Evolutionary conservation across 2,888 invertebrate species (phyloP), one percentile per base, ranked within the genome.

Genomic region (Abscondita cerata): DNA sequence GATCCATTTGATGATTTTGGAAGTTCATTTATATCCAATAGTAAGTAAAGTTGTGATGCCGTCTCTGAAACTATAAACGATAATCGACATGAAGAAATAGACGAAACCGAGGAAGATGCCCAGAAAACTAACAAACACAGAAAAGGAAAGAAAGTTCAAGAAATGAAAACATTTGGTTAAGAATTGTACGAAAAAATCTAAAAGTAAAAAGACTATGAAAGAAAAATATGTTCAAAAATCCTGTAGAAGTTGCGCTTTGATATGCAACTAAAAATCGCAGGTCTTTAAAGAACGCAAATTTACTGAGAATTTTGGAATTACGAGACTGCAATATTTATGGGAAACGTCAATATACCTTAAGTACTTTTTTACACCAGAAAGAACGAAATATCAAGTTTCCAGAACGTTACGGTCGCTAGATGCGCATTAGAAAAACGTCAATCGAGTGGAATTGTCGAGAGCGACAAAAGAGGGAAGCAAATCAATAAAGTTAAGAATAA

Each of bases 231-330:
- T n/a, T n/a, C n/a, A n/a, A 44, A 3, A 44, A 44, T 5, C 44
- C 18, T 44, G 44, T 44, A 44, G 4, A 13, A 11, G 8, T n/a
- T 44, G n/a, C 4, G 4, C 2, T n/a, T n/a, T n/a, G n/a, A n/a
- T n/a, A 48, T 48, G 48, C 18, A 48, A 19, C 48, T 20, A 48
- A 25, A 48, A 48, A 48, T 48, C 8, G 4, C 48, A 48, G 25
- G 3, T 25, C 4, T 2, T 48, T 25, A 19, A 16, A 48, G 48
- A 25, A 48, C 6, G 13, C 48, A 12, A 48, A 16, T 20, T 48
- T n/a, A 46, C 5, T 3, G 12, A 48, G 48, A 48, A 25, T 48
- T 19, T 20, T 48, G 20, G 48, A 48, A 19, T 48, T 4, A 11
- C 4, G 20, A 19, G 31, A 48, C 18, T 5, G 8, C 25, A 25